Percentiles rank a stretch among this genome's conserved stretches.
Evolutionary conservation across 2,797 vertebrate species (phyloP).

Genomic region (Meda fulgida): DNA sequence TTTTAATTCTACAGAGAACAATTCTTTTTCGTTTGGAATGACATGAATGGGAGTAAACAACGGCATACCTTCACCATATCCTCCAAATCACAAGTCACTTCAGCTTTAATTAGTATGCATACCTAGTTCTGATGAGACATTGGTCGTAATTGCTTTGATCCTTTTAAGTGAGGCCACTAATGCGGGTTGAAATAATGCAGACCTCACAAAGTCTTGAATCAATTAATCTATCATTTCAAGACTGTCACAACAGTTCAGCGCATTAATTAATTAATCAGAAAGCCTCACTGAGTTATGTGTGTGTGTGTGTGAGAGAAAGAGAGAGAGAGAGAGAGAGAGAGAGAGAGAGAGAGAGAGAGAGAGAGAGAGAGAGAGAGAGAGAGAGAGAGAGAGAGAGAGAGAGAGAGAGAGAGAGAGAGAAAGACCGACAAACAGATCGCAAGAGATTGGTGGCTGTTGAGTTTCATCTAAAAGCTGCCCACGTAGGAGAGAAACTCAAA

Average conservation of each 20-base stretch:
- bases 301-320: too few relatives aligned
- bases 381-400: background rate
- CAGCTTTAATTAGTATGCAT: constrained; percentile 46
- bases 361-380: background rate
- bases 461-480: constrained; percentile 48
- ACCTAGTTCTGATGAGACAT: constrained; percentile 21
- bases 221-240: constrained; percentile 40
- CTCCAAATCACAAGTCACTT: constrained; percentile 4
- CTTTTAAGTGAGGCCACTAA: constrained; percentile 24
- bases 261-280: constrained; percentile 40
- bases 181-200: constrained; percentile 28
- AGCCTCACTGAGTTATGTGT: constrained; percentile 25
- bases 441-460: constrained; percentile 24
- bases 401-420: background rate
- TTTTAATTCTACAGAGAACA: background rate
- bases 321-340: background rate
- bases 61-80: background rate
- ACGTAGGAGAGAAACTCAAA: constrained; percentile 42
- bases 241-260: constrained; percentile 25
- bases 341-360: background rate
- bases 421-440: constrained; percentile 20
- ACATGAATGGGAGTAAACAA: background rate
- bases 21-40: background rate
- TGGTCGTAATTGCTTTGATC: constrained; percentile 26
- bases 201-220: constrained; percentile 36